Evolutionary conservation across 2,888 invertebrate genomes (phyloP).

Genomic region (Oxyteleia sp.): DNA sequence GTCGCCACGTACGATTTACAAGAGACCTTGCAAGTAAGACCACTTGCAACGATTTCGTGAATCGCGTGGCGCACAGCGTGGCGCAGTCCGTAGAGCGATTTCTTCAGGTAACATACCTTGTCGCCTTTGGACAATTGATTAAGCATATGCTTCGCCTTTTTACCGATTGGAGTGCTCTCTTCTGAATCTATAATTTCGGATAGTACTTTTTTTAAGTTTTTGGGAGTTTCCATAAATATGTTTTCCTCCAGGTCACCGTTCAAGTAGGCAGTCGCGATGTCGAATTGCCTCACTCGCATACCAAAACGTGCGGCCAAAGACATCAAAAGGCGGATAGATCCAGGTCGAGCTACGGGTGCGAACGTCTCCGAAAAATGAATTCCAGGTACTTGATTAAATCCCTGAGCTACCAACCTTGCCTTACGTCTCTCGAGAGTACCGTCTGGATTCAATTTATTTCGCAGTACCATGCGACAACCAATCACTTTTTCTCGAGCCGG

Average conservation of each 20-base stretch:
- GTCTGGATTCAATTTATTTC: neutral
- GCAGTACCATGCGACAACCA: no score
- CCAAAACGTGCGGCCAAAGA: neutral
- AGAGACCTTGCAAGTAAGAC: no score
- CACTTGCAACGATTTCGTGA: no score
- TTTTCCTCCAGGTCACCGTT: slow-evolving; percentile 8
- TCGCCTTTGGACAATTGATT: neutral
- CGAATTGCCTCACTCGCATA: slow-evolving; percentile 1
- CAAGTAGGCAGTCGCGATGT: slow-evolving; percentile 5
- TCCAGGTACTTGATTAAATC: neutral
- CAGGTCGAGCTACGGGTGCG: slow-evolving; percentile 10
- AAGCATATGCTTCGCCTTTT: neutral
- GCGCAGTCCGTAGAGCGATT: neutral
- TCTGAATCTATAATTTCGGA: neutral
- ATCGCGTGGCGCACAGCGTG: neutral
- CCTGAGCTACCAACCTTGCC: slow-evolving; percentile 11
- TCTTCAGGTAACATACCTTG: neutral
- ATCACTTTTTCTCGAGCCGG: neutral
- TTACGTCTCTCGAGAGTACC: slow-evolving; percentile 1
- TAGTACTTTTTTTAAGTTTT: neutral
- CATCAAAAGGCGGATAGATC: neutral
- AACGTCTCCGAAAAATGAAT: slow-evolving; percentile 7
- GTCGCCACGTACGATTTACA: no score
- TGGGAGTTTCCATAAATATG: neutral
- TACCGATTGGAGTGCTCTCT: neutral